These are phyloP conservation scores for Philotrypesis tridentata DNA, from an alignment of 1,140 invertebrate species.

Conservation along the genomic window DNA sequence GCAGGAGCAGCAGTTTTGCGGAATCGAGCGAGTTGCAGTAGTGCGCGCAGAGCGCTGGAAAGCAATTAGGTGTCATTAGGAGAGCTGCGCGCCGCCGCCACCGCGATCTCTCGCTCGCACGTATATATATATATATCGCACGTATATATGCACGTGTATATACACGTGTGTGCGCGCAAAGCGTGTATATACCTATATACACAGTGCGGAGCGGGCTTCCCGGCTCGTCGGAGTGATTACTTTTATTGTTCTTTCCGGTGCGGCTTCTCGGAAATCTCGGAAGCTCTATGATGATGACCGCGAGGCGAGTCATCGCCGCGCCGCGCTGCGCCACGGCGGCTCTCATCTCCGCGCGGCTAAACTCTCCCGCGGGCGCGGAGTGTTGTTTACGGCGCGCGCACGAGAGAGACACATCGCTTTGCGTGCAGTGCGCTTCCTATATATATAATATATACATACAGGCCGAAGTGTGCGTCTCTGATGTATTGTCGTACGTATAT, in stretches of 20 bases:
- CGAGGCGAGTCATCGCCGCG: neutral
- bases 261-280: conserved; percentile 71
- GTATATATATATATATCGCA: conserved; percentile 48
- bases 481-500: no score
- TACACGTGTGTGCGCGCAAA: no score
- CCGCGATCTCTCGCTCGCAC: conserved; percentile 54
- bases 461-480: no score
- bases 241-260: conserved; percentile 74
- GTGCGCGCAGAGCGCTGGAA: conserved; percentile 66
- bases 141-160: neutral
- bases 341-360: no score
- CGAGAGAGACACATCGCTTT: no score
- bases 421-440: no score
- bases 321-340: no score
- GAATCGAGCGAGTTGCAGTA: conserved; percentile 55
- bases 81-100: conserved; percentile 55
- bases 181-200: conserved; percentile 47
- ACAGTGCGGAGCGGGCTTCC: no score
- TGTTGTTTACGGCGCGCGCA: neutral
- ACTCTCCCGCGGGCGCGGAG: no score
- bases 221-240: conserved; percentile 72
- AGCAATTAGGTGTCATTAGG: conserved; percentile 73
- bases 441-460: no score
- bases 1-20: neutral
- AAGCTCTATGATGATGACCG: conserved; percentile 47